Conservation (phyloP, 2,797 vertebrate species). For the Mus caroli region DNA sequence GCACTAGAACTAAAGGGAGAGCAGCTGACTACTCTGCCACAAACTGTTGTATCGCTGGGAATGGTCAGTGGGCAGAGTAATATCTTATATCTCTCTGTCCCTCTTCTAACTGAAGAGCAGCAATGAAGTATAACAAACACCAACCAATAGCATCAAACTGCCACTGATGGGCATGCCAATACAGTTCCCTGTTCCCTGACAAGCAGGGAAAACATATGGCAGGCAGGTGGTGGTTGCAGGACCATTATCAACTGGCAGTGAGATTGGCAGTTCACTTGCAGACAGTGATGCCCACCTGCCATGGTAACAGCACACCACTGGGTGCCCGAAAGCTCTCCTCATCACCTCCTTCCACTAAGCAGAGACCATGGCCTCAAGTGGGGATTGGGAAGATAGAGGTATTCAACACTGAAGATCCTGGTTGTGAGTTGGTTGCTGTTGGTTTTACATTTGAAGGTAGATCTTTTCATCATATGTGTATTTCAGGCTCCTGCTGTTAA, state of each 20-base stretch:
- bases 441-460: background rate
- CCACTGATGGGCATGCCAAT: constrained; percentile 73
- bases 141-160: constrained; percentile 51
- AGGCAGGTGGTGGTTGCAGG: constrained; percentile 78
- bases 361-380: constrained; percentile 9
- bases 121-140: constrained; percentile 7
- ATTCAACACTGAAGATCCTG: background rate
- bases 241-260: constrained; percentile 74
- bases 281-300: constrained; percentile 75
- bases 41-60: background rate
- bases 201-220: constrained; percentile 81
- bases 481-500: background rate
- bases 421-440: background rate
- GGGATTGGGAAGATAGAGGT: constrained; percentile 1
- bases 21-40: background rate
- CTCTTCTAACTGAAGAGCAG: constrained; percentile 30
- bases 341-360: constrained; percentile 12
- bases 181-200: constrained; percentile 75
- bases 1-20: background rate
- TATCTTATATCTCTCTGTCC: background rate
- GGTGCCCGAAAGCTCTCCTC: constrained; percentile 54
- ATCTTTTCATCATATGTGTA: constrained; percentile 5
- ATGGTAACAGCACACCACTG: constrained; percentile 65
- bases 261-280: constrained; percentile 81
- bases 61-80: background rate